phyloP scores from a whole-genome alignment of 2,113 vertebrate species.

The Cynoglossus semilaevis region DNA sequence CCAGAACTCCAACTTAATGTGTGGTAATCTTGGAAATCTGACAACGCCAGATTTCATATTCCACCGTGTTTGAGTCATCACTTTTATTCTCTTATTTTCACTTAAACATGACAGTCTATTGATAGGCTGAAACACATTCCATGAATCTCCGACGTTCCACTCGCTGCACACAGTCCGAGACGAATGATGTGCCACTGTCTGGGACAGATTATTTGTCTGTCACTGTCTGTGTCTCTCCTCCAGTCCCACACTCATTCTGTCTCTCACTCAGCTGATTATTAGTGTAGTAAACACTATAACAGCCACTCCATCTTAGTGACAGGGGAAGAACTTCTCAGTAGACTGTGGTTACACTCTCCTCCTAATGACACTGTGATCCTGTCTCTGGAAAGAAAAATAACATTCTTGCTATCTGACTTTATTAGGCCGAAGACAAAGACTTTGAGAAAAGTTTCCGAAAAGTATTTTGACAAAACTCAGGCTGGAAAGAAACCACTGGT shows the following conservation, averaged over 20 bases:
- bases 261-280: slow-evolving; percentile 43
- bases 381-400: slow-evolving; percentile 40
- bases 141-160: slow-evolving; percentile 27
- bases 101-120: slow-evolving; percentile 19
- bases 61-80: too few relatives aligned
- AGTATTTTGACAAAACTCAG: too few relatives aligned
- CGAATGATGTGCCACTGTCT: slow-evolving; percentile 41
- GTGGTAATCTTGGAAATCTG: too few relatives aligned
- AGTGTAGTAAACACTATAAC: slow-evolving; percentile 37
- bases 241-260: slow-evolving; percentile 32
- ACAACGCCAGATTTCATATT: too few relatives aligned
- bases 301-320: slow-evolving; percentile 50
- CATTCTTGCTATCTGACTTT: slow-evolving; percentile 24
- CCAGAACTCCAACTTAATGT: too few relatives aligned
- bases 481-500: too few relatives aligned
- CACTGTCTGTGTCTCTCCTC: slow-evolving; percentile 37
- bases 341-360: slow-evolving; percentile 14
- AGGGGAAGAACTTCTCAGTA: slow-evolving; percentile 27
- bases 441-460: too few relatives aligned
- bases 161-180: slow-evolving; percentile 28
- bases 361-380: slow-evolving; percentile 54
- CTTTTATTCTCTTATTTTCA: slow-evolving; percentile 8
- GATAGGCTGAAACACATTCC: slow-evolving; percentile 27
- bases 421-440: slow-evolving; percentile 42
- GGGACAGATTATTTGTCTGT: background rate